Percentiles rank a stretch among this genome's conserved stretches.
Conservation (phyloP, 1,140 invertebrate genomes). For the Brevipalpus yothersi region DNA sequence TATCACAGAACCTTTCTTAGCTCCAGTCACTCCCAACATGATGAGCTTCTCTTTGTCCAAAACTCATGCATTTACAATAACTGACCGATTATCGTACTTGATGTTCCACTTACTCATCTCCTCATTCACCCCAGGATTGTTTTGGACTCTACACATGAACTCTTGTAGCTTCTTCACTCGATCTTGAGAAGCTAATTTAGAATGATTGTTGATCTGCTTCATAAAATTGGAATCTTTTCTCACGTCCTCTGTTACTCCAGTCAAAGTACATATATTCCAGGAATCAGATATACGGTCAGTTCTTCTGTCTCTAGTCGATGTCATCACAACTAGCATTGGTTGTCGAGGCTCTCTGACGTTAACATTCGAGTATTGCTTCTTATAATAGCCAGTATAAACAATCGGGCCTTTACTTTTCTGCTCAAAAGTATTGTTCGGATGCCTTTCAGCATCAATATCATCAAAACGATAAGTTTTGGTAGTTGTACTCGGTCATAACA, state of each 20-base stretch:
- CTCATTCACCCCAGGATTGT: conserved; percentile 16
- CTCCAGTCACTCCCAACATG: conserved; percentile 20
- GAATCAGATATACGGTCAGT: conserved; percentile 13
- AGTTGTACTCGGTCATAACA: conserved; percentile 25
- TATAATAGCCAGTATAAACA: conserved; percentile 20
- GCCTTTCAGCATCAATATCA: conserved; percentile 21
- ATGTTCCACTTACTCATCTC: too few species aligned
- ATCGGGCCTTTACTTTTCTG: conserved; percentile 13
- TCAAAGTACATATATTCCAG: conserved; percentile 20
- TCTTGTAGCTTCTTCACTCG: conserved; percentile 4
- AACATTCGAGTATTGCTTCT: conserved; percentile 17
- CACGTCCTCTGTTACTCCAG: conserved; percentile 17
- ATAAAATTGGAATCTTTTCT: conserved; percentile 5
- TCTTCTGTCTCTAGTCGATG: not conserved
- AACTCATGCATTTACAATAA: too few species aligned
- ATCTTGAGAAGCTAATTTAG: conserved; percentile 26
- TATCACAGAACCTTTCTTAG: too few species aligned
- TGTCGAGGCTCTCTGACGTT: conserved; percentile 17
- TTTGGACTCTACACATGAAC: conserved; percentile 16
- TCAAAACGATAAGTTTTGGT: conserved; percentile 25
- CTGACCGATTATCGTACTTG: too few species aligned
- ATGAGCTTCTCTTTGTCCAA: too few species aligned
- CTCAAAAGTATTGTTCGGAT: conserved; percentile 17
- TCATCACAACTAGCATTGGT: conserved; percentile 16
- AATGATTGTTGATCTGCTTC: conserved; percentile 39